These are phyloP conservation scores for Julus scanicus DNA, from an alignment of 2,888 invertebrate genomes.

Conservation along the genomic window DNA sequence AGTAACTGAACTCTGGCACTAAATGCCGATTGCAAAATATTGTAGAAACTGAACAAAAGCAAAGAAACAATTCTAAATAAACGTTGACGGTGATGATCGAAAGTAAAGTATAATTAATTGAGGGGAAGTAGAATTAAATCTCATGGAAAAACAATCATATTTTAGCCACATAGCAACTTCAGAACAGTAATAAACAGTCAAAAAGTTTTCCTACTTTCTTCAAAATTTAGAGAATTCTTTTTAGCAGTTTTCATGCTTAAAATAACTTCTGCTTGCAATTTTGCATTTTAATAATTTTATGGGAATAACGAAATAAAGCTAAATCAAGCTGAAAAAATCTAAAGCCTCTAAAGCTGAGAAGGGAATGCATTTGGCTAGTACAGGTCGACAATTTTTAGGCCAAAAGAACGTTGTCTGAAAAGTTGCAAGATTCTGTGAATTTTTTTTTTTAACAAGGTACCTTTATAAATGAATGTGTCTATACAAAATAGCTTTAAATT, in stretches of 20 bases:
- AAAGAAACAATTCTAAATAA: background rate
- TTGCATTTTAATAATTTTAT: too few relatives aligned
- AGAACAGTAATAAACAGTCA: background rate
- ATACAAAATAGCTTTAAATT: background rate
- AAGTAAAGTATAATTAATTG: background rate
- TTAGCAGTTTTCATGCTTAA: too few relatives aligned
- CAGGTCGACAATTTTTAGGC: background rate
- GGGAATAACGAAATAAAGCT: background rate
- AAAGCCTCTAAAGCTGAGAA: background rate
- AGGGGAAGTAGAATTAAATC: background rate
- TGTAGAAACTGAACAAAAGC: conserved; percentile 17
- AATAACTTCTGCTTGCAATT: too few relatives aligned
- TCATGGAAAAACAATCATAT: background rate
- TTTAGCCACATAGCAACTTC: background rate
- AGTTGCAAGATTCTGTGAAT: background rate
- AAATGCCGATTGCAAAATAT: conserved; percentile 11
- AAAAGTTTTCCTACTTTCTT: background rate
- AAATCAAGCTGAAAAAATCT: background rate
- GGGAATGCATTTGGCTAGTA: background rate
- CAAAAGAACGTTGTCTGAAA: background rate
- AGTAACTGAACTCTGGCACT: background rate
- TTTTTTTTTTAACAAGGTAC: background rate
- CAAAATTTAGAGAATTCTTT: background rate
- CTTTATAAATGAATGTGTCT: background rate
- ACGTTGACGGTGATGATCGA: background rate